Conservation (phyloP, 1,140 invertebrate genomes). For the Magallana angulata region DNA sequence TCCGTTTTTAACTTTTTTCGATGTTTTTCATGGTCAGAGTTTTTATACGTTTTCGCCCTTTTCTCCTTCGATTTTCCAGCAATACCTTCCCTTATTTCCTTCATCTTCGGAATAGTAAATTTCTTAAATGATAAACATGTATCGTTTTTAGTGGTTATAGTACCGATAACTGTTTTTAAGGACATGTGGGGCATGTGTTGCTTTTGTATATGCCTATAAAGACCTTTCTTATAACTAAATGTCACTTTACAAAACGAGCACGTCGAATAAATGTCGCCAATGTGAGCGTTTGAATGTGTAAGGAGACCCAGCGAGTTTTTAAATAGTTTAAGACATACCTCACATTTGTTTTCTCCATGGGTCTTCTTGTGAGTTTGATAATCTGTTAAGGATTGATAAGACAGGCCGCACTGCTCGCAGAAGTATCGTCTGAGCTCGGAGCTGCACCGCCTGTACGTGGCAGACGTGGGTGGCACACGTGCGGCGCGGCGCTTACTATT, state of each 20-base stretch:
- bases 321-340: constrained; percentile 11
- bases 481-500: not conserved
- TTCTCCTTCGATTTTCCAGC: too few relatives aligned
- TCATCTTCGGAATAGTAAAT: not conserved
- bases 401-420: not conserved
- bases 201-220: not conserved
- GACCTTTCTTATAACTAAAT: constrained; percentile 10
- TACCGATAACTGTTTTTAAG: not conserved
- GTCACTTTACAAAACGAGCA: constrained; percentile 3
- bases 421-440: not conserved
- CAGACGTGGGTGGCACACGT: not conserved
- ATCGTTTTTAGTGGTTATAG: not conserved
- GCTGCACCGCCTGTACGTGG: not conserved
- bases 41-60: too few relatives aligned
- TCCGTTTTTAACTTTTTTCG: too few relatives aligned
- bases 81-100: too few relatives aligned
- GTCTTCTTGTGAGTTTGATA: constrained; percentile 1
- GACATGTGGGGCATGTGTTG: not conserved
- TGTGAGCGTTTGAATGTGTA: constrained; percentile 6
- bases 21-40: too few relatives aligned
- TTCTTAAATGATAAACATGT: not conserved
- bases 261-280: not conserved
- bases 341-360: not conserved
- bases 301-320: not conserved
- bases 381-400: not conserved